Conservation (phyloP, 2,888 invertebrate species). For the Drosophila anceps region DNA sequence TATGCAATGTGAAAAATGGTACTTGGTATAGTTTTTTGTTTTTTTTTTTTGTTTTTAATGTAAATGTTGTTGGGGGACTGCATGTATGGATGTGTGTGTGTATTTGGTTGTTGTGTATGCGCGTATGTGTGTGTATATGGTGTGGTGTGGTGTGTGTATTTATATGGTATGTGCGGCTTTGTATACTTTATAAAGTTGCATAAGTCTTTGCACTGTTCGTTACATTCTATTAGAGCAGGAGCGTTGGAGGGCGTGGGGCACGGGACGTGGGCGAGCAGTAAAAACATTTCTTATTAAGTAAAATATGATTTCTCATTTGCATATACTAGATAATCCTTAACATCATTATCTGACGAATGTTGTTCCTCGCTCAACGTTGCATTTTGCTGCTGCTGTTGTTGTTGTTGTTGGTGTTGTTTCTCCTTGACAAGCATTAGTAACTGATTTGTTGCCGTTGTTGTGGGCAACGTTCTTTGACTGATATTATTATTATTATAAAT, state of each 20-base stretch:
- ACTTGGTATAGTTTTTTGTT: conserved; percentile 66
- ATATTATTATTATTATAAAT: conserved; percentile 62
- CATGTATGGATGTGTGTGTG: conserved; percentile 21
- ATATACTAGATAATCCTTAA: conserved; percentile 59
- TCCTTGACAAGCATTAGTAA: conserved; percentile 71
- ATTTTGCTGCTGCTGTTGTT: conserved; percentile 1
- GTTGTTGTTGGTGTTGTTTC: conserved; percentile 22
- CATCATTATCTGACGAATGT: conserved; percentile 47
- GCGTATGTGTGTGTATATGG: conserved; percentile 14
- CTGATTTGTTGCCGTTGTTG: conserved; percentile 51
- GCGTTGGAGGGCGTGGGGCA: neutral
- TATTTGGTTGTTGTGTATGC: conserved; percentile 13
- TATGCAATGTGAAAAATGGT: conserved; percentile 82
- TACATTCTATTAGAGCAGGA: conserved; percentile 22
- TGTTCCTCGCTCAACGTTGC: conserved; percentile 57
- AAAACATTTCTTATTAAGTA: conserved; percentile 78
- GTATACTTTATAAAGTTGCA: conserved; percentile 44
- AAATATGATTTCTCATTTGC: conserved; percentile 76
- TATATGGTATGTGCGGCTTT: conserved; percentile 28
- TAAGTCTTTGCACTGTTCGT: conserved; percentile 27
- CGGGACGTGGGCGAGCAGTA: conserved; percentile 45
- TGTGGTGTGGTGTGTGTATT: conserved; percentile 11
- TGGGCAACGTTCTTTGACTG: conserved; percentile 48
- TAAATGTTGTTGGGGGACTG: conserved; percentile 49
- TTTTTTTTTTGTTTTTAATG: conserved; percentile 28